phyloP scores from a whole-genome alignment of 2,797 vertebrate genomes.

The Danio kyathit region DNA sequence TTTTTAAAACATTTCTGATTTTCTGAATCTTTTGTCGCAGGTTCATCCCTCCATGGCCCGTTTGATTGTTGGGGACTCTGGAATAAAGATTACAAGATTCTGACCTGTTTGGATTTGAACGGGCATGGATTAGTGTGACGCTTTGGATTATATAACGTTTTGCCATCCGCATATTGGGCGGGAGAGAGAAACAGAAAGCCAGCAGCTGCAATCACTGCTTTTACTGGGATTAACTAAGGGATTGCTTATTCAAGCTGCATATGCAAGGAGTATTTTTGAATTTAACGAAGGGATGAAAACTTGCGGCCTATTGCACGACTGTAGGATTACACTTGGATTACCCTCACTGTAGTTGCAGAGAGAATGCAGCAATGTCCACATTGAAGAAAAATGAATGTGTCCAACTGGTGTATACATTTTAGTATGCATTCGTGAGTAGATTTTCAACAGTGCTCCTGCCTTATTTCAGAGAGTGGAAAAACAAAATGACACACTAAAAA shows the following conservation, averaged over 20 bases:
- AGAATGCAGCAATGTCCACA: conserved; percentile 71
- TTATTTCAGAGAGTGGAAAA: conserved; percentile 70
- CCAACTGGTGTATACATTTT: conserved; percentile 71
- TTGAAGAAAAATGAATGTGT: conserved; percentile 74
- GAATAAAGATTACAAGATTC: conserved; percentile 80
- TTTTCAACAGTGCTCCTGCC: conserved; percentile 74
- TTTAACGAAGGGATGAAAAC: conserved; percentile 75
- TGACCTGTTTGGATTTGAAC: conserved; percentile 71
- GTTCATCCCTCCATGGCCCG: conserved; percentile 82
- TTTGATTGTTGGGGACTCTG: conserved; percentile 82
- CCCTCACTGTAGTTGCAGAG: conserved; percentile 62
- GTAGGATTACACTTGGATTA: conserved; percentile 70
- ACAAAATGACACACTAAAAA: conserved; percentile 41
- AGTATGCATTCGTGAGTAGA: conserved; percentile 75
- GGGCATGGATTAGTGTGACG: conserved; percentile 44
- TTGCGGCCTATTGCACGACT: conserved; percentile 75
- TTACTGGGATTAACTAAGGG: conserved; percentile 74
- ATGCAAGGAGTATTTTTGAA: conserved; percentile 69
- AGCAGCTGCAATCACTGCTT: conserved; percentile 70
- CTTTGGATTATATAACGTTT: conserved; percentile 69
- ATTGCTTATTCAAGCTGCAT: conserved; percentile 71
- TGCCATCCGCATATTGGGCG: conserved; percentile 59
- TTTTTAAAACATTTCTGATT: not conserved
- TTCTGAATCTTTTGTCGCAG: conserved; percentile 62
- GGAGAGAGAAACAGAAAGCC: conserved; percentile 61